Conservation (phyloP, 2,113 vertebrate genomes). For the Misgurnus mizolepis region DNA sequence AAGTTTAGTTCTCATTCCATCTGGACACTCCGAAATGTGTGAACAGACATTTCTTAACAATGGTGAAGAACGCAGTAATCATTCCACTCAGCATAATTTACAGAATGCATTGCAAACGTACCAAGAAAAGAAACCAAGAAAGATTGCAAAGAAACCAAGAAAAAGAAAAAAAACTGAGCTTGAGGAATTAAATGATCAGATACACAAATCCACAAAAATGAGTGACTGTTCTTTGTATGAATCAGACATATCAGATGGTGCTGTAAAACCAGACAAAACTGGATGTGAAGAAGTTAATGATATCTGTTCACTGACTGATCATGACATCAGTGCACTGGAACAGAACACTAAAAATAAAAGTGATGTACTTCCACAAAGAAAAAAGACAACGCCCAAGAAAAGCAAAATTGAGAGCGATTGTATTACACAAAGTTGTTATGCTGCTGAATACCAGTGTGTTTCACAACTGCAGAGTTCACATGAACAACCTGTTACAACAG, state of each 20-base stretch:
- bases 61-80: neutral
- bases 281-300: neutral
- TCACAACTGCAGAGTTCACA: neutral
- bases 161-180: conserved; percentile 8
- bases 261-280: neutral
- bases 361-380: neutral
- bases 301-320: neutral
- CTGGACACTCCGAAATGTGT: neutral
- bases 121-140: neutral
- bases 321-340: neutral
- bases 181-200: neutral
- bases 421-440: neutral
- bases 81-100: neutral
- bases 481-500: neutral
- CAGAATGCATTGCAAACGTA: neutral
- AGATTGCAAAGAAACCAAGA: conserved; percentile 26
- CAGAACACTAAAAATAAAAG: neutral
- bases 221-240: neutral
- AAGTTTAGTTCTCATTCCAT: neutral
- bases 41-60: neutral
- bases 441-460: neutral
- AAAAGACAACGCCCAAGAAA: neutral
- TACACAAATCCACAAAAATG: neutral
- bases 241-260: neutral
- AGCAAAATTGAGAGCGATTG: neutral